A percentile compares a stretch with the other conserved stretches of the same genome.
phyloP scores from a whole-genome alignment of 2,797 vertebrate genomes.

The Poecilia wingei region DNA sequence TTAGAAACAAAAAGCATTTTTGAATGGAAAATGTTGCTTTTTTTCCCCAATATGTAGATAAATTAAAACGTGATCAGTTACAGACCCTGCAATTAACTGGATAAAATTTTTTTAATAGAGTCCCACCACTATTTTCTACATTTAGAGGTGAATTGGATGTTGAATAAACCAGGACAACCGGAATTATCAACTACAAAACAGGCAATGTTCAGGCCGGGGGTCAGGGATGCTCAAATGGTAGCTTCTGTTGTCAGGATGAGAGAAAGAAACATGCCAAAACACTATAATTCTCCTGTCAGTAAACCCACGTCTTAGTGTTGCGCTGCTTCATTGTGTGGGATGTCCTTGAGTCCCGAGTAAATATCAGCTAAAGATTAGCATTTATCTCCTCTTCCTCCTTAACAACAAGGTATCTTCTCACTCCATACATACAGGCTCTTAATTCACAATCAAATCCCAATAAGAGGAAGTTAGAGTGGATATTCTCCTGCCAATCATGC shows the following conservation, averaged over 20 bases:
- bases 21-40: not conserved
- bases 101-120: not conserved
- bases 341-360: slow-evolving; percentile 46
- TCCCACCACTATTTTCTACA: not conserved
- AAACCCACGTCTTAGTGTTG: slow-evolving; percentile 34
- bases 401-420: slow-evolving; percentile 43
- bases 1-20: not conserved
- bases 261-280: slow-evolving; percentile 6
- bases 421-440: slow-evolving; percentile 33
- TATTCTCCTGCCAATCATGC: slow-evolving; percentile 52
- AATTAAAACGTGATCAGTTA: not conserved
- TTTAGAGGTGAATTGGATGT: not conserved
- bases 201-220: not conserved
- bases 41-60: not conserved
- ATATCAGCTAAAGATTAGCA: slow-evolving; percentile 55
- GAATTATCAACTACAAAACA: not conserved
- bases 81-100: not conserved
- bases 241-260: not conserved
- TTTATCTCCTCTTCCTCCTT: slow-evolving; percentile 39
- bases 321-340: slow-evolving; percentile 29
- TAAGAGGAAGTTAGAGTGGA: slow-evolving; percentile 30
- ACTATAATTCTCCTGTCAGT: slow-evolving; percentile 16
- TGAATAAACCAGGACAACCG: not conserved
- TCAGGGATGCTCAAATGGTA: not conserved
- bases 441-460: slow-evolving; percentile 59